These are phyloP conservation scores for Podocnemis expansa DNA, from an alignment of 2,113 vertebrate genomes.

Conservation along the genomic window DNA sequence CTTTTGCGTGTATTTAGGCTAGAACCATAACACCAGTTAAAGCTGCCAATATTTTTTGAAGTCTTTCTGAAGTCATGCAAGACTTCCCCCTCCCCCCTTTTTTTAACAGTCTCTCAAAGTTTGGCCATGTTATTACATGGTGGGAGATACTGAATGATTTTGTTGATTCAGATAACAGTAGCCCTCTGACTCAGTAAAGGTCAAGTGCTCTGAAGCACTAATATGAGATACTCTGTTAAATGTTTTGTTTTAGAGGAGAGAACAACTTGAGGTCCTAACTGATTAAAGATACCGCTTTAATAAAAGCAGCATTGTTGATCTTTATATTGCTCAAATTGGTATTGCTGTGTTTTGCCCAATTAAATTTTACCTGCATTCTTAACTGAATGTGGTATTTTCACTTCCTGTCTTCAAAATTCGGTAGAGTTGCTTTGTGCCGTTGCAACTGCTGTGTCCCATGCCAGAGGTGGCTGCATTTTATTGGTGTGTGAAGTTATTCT, in stretches of 20 bases:
- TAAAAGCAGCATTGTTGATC: not conserved
- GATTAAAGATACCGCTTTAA: not conserved
- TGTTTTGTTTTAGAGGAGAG: not conserved
- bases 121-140: not conserved
- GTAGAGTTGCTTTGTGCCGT: not conserved
- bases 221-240: not conserved
- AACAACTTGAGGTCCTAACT: accelerated
- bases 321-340: not conserved
- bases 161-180: not conserved
- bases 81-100: not conserved
- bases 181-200: not conserved
- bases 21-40: not conserved
- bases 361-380: not conserved
- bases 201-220: not conserved
- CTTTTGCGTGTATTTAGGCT: no score
- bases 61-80: not conserved
- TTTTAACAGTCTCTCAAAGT: not conserved
- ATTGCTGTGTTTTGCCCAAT: not conserved
- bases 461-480: not conserved
- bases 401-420: not conserved
- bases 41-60: not conserved
- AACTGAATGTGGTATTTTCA: not conserved
- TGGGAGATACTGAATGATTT: not conserved
- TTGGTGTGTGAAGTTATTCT: conserved; percentile 7
- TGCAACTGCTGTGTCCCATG: not conserved